Evolutionary conservation across 2,888 invertebrate species (phyloP), one percentile per base, ranked within the genome.

Genomic region (Formica aserva): DNA sequence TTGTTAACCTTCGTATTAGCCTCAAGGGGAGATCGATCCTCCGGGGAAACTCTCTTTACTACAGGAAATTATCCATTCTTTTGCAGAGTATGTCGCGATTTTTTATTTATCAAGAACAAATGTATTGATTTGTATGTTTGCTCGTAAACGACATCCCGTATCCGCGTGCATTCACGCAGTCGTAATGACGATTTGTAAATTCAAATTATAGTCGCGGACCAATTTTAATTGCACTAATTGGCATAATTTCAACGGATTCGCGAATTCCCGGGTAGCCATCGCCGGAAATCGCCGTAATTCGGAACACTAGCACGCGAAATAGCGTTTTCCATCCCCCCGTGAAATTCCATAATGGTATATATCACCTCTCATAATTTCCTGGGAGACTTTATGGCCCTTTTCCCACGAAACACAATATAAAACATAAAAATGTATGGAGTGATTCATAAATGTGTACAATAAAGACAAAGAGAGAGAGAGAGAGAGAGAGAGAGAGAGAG

Each of bases 191-290:
- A 62, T 69, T 69, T 32, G 67, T 67, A 38, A 63, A 78, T 84
- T 45, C 75, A 82, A 86, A 82, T 82, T 86, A 32, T 32, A 82
- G 75, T 75, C 22, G 41, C 48, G 65, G 32, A 60, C 74, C 72
- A 57, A 76, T 76, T 81, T 78, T 87, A 85, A 87, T 85, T 81
- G 77, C 81, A 38, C 81, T 87, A 83, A 85, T 86, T 85, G 72
- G 62, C 83, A 83, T 86, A 82, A 84, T 75, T 87, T 82, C 78
- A 35, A 41, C 41, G 66, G 29, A n/a, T 13, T 8, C 13, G 26
- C 52, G 41, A 55, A 65, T 29, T 55, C 60, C 63, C 38, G 26
- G 9, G 15, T 22, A 65, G 80, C 41, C 22, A 35, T 65, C 52
- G 65, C 18, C 55, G 55, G 66, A 66, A 77, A 77, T 77, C 55